These are phyloP conservation scores for Xiphophorus birchmanni DNA, from an alignment of 2,797 vertebrate species.

Conservation along the genomic window DNA sequence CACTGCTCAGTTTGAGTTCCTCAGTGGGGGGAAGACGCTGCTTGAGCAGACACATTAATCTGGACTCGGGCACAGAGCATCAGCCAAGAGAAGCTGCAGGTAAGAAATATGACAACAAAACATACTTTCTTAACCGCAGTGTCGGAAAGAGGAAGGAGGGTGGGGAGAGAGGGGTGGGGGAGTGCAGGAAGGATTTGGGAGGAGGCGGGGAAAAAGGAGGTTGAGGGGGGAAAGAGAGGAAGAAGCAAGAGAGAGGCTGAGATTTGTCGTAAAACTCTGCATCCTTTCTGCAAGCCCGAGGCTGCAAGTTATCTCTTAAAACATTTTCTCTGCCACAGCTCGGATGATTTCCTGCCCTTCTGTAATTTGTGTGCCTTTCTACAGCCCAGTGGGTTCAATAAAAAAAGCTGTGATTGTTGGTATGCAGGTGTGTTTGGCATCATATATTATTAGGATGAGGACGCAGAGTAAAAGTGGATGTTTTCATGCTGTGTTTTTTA, in stretches of 20 bases:
- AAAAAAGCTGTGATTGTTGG: neutral
- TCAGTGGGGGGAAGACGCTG: slow-evolving; percentile 47
- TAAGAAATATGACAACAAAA: slow-evolving; percentile 53
- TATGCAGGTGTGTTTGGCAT: slow-evolving; percentile 16
- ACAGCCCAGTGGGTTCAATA: slow-evolving; percentile 23
- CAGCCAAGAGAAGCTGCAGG: slow-evolving; percentile 57
- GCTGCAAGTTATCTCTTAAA: slow-evolving; percentile 64
- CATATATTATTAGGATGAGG: slow-evolving; percentile 33
- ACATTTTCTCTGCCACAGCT: slow-evolving; percentile 44
- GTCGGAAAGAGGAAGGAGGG: slow-evolving; percentile 21
- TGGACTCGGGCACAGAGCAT: slow-evolving; percentile 52
- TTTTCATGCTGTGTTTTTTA: slow-evolving; percentile 19
- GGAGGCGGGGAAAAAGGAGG: slow-evolving; percentile 13
- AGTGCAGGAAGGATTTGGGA: slow-evolving; percentile 15
- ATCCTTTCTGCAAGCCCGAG: slow-evolving; percentile 56
- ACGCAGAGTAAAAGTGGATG: slow-evolving; percentile 28
- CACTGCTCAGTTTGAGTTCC: slow-evolving; percentile 61
- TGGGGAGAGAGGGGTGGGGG: neutral
- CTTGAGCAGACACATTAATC: slow-evolving; percentile 61
- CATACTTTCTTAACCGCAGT: slow-evolving; percentile 59
- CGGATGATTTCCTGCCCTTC: slow-evolving; percentile 36
- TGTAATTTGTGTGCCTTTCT: slow-evolving; percentile 23
- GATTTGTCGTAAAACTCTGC: slow-evolving; percentile 51
- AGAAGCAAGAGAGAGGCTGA: slow-evolving; percentile 23
- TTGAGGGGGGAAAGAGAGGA: neutral